Base-by-base conservation (phyloP, 2,797 vertebrate species). In the Labroides dimidiatus region DNA sequence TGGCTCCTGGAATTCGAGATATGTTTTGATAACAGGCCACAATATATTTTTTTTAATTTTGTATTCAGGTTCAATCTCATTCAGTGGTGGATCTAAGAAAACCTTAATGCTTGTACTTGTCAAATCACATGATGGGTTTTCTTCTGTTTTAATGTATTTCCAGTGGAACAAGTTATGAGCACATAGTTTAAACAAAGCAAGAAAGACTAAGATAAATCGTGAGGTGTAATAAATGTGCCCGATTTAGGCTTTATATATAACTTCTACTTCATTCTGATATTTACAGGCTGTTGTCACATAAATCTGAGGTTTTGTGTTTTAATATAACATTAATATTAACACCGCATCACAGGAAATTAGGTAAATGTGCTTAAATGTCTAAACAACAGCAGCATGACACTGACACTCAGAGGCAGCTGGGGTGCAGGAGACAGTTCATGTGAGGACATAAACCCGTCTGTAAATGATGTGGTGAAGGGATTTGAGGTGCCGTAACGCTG, bases 401-500 rank as follows among this genome's bases (percentile, higher is more conserved):
- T 55, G 62, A 27, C 36, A 17, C 43, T 60, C 39, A 65, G 58
- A 33, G 64, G 68, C 67, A 61, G 64, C 66, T 61, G 69, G 58
- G 59, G 64, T 72, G 72, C 45, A 69, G 64, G 48, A 71, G 66
- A 70, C 59, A 47, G 88, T 83, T 89, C 80, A 84, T 48, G 39
- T 49, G 9, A 85, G 85, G 87, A 87, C 82, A 81, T 67, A 69
- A 65, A 68, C 58, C 63, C 63, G 58, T 52, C 64, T 72, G 69
- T 81, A 75, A 84, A 79, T 72, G 68, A 81, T 75, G 84, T 13
- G 79, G 64, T 53, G 70, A 82, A 64, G 64, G 74, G 65, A 75
- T 81, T 59, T 71, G 81, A 79, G 60, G 75, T 76, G 73, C 79
- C 55, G 27, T 66, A 54, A 54, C 13, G 41, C 47, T 72, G 64